A percentile compares a stretch with the other conserved stretches of the same genome.
Evolutionary conservation across 2,888 invertebrate genomes (phyloP).

Genomic region (Orthosia gracilis): DNA sequence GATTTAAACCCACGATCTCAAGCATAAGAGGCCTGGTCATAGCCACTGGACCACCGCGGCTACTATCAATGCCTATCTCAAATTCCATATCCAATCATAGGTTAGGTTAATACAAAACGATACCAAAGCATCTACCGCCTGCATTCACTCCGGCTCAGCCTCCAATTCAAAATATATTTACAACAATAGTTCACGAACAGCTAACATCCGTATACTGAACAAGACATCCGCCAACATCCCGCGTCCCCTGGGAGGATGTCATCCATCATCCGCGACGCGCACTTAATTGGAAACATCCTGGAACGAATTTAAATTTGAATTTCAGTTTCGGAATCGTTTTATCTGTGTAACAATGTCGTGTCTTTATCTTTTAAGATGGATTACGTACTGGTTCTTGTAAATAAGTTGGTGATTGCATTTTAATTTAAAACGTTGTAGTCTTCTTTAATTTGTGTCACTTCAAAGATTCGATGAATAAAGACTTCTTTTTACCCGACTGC

Average conservation of each 20-base stretch:
- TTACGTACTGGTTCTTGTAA: conserved; percentile 32
- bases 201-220: conserved; percentile 47
- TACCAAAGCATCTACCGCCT: too few species aligned
- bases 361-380: conserved; percentile 40
- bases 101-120: too few species aligned
- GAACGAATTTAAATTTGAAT: conserved; percentile 81
- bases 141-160: too few species aligned
- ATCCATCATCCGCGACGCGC: conserved; percentile 83
- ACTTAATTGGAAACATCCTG: conserved; percentile 83
- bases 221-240: conserved; percentile 51
- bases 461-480: not conserved
- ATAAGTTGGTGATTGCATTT: conserved; percentile 16
- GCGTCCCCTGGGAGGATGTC: conserved; percentile 71
- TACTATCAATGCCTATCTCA: too few species aligned
- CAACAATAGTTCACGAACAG: conserved; percentile 49
- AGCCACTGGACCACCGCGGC: too few species aligned
- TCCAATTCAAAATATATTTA: conserved; percentile 36
- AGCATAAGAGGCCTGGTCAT: too few species aligned
- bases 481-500: too few species aligned
- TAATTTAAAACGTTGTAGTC: conserved; percentile 22
- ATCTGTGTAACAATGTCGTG: conserved; percentile 54
- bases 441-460: not conserved
- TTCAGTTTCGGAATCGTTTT: conserved; percentile 71
- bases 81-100: too few species aligned
- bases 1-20: too few species aligned